Evolutionary conservation across 1,140 invertebrate genomes (phyloP), one percentile per base, ranked within the genome.

Genomic region (Teleogryllus occipitalis): DNA sequence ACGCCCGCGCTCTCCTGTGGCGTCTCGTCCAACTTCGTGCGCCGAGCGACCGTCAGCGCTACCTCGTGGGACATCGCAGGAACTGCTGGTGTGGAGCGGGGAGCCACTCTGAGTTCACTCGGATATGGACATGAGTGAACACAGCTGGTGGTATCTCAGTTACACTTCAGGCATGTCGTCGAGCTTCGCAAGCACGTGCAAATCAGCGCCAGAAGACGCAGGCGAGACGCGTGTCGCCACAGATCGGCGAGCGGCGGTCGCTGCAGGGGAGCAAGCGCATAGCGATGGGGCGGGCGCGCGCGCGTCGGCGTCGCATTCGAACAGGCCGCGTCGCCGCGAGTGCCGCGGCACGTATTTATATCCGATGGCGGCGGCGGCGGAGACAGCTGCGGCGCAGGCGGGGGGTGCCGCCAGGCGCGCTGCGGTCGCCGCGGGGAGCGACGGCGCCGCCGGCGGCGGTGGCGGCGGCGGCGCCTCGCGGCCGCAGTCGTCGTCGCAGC

Each of bases 61-160:
- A 14, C 54, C 54, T 18, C 10, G 54, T 18, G 18, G 18, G 10
- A 18, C 10, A 1, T 65, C 54, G 54, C 18, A 39, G 54, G 10
- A 79, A 80, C 47, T 54, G 79, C 82, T 81, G 76, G 49, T 83
- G 85, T 87, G 88, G 87, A 86, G 87, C 91, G 91, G 95, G 94
- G 95, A 94, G 91, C 94, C 95, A 95, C 94, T 92, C 95, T 96
- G 94, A 92, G 95, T 95, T 96, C 93, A 91, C 94, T 95, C 92
- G 87, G 88, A 82, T 87, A 89, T 89, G 74, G 54, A 75, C 80
- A 88, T 88, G 89, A 93, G 94, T 97, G 95, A 97, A 97, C 95
- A 97, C 95, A 97, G 95, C 95, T 96, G 95, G 95, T 97, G 95
- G 95, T 97, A 96, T 96, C 95, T 96, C 94, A 96, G 94, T 95